These are phyloP conservation scores for Epirrhoe tristata DNA, from an alignment of 2,888 invertebrate genomes.

Conservation along the genomic window DNA sequence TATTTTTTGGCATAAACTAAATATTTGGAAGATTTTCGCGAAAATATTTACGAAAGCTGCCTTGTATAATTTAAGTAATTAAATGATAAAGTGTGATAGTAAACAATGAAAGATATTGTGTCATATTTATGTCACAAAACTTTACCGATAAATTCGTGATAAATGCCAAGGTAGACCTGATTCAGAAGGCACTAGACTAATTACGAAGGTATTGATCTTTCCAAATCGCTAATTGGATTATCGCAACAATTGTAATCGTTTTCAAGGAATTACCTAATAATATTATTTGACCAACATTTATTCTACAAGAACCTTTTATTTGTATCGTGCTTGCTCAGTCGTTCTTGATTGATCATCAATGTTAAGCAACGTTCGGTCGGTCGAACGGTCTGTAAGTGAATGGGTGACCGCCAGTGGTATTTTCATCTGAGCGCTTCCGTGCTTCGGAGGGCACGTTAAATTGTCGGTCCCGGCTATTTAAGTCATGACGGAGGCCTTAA, in stretches of 20 bases:
- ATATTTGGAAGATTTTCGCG: constrained; percentile 23
- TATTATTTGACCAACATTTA: background rate
- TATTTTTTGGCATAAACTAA: constrained; percentile 15
- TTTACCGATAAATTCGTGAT: constrained; percentile 37
- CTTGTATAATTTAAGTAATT: constrained; percentile 10
- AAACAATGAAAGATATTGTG: constrained; percentile 38
- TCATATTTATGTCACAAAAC: constrained; percentile 36
- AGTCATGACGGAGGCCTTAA: too few relatives aligned
- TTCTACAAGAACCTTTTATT: background rate
- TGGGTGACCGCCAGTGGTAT: too few relatives aligned
- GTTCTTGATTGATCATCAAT: too few relatives aligned
- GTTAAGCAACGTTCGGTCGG: too few relatives aligned
- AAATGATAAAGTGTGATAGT: constrained; percentile 23
- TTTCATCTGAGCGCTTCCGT: too few relatives aligned
- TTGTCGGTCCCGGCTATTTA: too few relatives aligned
- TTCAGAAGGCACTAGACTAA: constrained; percentile 33
- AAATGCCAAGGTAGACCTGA: constrained; percentile 43
- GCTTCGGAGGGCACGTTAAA: too few relatives aligned
- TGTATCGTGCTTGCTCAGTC: background rate
- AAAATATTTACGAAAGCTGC: constrained; percentile 14
- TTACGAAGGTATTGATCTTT: constrained; percentile 37
- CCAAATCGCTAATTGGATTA: constrained; percentile 32
- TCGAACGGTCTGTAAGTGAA: too few relatives aligned
- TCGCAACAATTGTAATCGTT: constrained; percentile 14
- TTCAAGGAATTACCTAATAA: background rate